Conservation (phyloP, 2,113 vertebrate species). For the Amphiprion percula region DNA sequence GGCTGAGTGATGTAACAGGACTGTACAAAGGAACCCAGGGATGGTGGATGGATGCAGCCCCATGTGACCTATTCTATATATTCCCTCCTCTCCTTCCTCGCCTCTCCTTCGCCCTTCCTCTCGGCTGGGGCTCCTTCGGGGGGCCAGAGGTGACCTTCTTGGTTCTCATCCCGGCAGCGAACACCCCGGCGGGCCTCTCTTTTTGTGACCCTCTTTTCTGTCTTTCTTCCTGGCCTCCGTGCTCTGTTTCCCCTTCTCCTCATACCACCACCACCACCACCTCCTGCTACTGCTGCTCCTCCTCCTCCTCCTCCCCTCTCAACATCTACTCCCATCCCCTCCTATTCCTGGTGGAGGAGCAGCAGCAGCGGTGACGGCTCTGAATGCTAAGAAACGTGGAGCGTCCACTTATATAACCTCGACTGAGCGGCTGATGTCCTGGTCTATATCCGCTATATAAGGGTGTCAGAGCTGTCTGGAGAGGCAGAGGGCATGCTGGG, state of each 20-base stretch:
- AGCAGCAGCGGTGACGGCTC: conserved; percentile 37
- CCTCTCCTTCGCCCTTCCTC: conserved; percentile 10
- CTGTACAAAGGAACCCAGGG: conserved; percentile 30
- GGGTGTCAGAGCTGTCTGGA: conserved; percentile 78
- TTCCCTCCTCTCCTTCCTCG: neutral
- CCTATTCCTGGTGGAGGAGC: conserved; percentile 52
- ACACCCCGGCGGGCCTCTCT: conserved; percentile 70
- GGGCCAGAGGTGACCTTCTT: conserved; percentile 76
- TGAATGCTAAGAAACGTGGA: conserved; percentile 65
- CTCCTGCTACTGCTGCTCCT: too few relatives aligned
- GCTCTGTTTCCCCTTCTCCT: neutral
- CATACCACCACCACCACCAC: too few relatives aligned
- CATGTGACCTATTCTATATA: conserved; percentile 44
- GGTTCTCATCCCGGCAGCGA: conserved; percentile 65
- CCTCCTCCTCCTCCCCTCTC: neutral
- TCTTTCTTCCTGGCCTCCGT: conserved; percentile 55
- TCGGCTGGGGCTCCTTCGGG: conserved; percentile 66
- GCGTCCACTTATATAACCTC: conserved; percentile 80
- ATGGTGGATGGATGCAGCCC: conserved; percentile 50
- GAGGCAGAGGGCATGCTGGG: conserved; percentile 76
- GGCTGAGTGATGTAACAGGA: conserved; percentile 25
- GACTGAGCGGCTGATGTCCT: conserved; percentile 73
- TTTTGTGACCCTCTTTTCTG: conserved; percentile 66
- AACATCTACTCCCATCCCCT: conserved; percentile 22
- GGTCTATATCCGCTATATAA: conserved; percentile 71